These are phyloP conservation scores for Cinclus cinclus DNA, from an alignment of 2,113 vertebrate genomes.

Conservation along the genomic window DNA sequence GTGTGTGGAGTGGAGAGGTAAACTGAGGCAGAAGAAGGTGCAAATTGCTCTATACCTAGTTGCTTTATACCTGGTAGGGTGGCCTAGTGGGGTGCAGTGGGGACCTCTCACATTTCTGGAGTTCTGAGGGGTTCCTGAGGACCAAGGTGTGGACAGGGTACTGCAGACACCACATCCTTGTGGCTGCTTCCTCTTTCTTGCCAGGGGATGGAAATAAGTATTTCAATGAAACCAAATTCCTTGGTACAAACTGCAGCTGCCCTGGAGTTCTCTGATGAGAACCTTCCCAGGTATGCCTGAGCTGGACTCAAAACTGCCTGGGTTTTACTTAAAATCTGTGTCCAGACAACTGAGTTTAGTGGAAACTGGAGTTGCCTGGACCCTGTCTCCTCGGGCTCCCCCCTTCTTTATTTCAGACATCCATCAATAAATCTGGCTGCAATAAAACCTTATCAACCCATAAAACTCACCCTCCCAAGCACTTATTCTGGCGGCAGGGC, in stretches of 20 bases:
- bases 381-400: not conserved
- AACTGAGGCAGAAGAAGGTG: not conserved
- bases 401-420: not conserved
- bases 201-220: not conserved
- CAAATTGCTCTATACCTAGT: rapidly evolving
- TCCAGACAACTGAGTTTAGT: not conserved
- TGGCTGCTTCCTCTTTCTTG: not conserved
- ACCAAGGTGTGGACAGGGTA: rapidly evolving
- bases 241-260: not conserved
- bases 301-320: not conserved
- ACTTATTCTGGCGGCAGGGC: not conserved
- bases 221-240: not conserved
- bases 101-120: rapidly evolving
- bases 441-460: constrained; percentile 36
- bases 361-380: not conserved
- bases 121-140: not conserved
- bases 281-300: not conserved
- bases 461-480: not conserved
- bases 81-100: rapidly evolving
- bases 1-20: not conserved
- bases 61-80: rapidly evolving
- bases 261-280: not conserved
- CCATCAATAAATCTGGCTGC: not conserved
- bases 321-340: not conserved
- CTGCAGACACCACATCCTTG: not conserved